phyloP scores from a whole-genome alignment of 2,797 vertebrate species.

The Chromis chromis region DNA sequence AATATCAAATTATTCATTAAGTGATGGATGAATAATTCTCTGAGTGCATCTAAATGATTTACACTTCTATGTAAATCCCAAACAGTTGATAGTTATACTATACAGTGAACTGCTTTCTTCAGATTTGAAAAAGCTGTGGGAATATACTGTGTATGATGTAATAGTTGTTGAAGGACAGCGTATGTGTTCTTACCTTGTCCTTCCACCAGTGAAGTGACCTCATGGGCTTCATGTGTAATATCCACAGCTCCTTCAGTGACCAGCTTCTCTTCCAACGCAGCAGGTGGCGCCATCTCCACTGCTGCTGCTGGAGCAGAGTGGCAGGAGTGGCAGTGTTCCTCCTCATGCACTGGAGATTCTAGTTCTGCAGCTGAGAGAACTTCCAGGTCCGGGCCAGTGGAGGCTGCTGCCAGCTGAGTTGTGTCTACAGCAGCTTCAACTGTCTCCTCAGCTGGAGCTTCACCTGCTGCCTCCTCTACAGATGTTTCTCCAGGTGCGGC shows the following conservation, averaged over 20 bases:
- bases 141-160: too few species aligned
- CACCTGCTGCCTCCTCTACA: slow-evolving; percentile 7
- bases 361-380: slow-evolving; percentile 35
- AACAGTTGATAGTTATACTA: too few species aligned
- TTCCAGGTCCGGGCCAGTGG: slow-evolving; percentile 43
- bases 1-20: too few species aligned
- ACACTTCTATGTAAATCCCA: too few species aligned
- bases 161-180: neutral
- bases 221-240: slow-evolving; percentile 22
- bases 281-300: slow-evolving; percentile 44
- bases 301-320: slow-evolving; percentile 45
- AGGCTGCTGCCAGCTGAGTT: slow-evolving; percentile 59
- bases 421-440: slow-evolving; percentile 14
- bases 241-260: slow-evolving; percentile 21
- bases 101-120: too few species aligned
- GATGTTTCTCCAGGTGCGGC: neutral
- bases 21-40: too few species aligned
- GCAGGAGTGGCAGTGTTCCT: slow-evolving; percentile 54
- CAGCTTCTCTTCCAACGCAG: slow-evolving; percentile 40
- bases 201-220: slow-evolving; percentile 26
- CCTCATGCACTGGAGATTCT: slow-evolving; percentile 28
- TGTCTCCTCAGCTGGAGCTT: neutral
- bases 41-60: too few species aligned
- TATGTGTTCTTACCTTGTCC: slow-evolving; percentile 61
- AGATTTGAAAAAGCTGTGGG: too few species aligned